Evolutionary conservation across 2,797 vertebrate species (phyloP).

Genomic region (Phrynocephalus vlangalii): DNA sequence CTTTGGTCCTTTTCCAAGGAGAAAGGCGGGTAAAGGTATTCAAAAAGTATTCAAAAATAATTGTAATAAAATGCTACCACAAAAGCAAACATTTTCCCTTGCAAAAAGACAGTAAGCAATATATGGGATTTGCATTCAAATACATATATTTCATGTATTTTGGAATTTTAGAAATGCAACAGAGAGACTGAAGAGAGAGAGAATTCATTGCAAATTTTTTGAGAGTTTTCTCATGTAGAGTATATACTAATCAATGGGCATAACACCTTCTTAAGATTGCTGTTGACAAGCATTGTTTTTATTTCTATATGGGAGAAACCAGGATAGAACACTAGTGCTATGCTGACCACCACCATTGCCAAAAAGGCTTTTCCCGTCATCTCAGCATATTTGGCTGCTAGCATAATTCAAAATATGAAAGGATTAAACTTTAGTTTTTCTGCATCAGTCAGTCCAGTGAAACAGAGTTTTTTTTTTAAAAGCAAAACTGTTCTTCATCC

Average conservation of each 20-base stretch:
- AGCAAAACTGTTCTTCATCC: background rate
- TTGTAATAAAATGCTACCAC: no score
- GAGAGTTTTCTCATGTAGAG: background rate
- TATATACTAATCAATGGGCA: background rate
- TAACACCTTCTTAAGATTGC: background rate
- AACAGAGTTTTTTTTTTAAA: background rate
- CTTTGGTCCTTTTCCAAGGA: background rate
- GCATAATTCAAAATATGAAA: background rate
- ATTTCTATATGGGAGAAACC: no score
- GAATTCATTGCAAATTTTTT: background rate
- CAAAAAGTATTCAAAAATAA: no score
- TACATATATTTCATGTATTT: background rate
- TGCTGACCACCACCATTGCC: no score
- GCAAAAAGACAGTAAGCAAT: background rate
- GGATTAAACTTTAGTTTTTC: background rate
- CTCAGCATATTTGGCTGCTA: slow-evolving; percentile 13
- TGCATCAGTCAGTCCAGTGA: background rate
- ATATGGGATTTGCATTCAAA: background rate
- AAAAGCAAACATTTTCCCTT: background rate
- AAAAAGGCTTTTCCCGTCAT: background rate
- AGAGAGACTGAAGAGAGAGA: no score
- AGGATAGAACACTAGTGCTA: no score
- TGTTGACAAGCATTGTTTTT: no score
- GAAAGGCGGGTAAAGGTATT: no score
- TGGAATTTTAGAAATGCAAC: background rate